phyloP scores from a whole-genome alignment of 1,140 invertebrate genomes.

The Drusus annulatus region DNA sequence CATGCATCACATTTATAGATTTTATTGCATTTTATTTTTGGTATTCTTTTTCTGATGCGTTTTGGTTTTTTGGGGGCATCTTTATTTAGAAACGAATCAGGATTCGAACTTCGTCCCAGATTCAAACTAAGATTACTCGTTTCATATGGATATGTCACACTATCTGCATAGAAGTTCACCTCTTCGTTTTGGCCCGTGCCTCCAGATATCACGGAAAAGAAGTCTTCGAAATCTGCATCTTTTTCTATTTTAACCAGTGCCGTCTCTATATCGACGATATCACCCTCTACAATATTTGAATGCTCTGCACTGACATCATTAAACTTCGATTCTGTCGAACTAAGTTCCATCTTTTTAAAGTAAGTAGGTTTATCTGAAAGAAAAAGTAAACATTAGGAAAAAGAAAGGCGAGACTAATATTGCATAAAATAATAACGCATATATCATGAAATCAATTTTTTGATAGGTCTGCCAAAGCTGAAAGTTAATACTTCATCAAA shows the following conservation, averaged over 20 bases:
- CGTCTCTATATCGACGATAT: background rate
- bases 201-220: background rate
- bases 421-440: background rate
- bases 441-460: background rate
- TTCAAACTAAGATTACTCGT: background rate
- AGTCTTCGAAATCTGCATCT: slow-evolving; percentile 3
- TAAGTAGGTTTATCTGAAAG: background rate
- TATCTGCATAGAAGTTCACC: background rate
- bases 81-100: slow-evolving; percentile 1
- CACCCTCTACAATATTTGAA: background rate
- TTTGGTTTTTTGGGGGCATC: background rate
- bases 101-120: background rate
- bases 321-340: background rate
- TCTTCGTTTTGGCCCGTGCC: background rate
- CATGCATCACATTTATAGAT: background rate
- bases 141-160: background rate
- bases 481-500: background rate
- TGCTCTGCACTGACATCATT: background rate
- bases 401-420: background rate
- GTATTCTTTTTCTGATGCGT: background rate
- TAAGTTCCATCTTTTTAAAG: background rate
- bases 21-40: background rate
- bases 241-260: slow-evolving; percentile 17
- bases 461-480: background rate
- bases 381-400: background rate